Evolutionary conservation across 2,797 vertebrate species (phyloP).

Genomic region (Streptopelia turtur): DNA sequence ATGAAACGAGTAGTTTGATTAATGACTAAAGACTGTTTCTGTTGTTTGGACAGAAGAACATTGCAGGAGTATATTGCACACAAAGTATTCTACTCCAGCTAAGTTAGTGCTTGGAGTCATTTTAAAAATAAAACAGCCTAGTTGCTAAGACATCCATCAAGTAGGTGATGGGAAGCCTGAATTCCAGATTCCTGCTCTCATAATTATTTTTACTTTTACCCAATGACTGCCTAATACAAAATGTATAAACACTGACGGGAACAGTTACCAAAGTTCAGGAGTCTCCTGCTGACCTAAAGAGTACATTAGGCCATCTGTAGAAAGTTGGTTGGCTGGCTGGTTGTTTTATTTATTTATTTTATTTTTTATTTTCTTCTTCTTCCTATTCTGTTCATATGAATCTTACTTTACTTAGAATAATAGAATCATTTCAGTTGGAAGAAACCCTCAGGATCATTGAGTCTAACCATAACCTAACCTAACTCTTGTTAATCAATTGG

Average conservation of each 20-base stretch:
- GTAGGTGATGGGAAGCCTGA: not conserved
- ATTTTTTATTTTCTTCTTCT: not conserved
- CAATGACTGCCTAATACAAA: not conserved
- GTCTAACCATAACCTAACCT: too few relatives aligned
- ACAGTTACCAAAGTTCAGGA: not conserved
- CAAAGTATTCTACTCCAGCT: not conserved
- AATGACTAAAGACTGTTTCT: not conserved
- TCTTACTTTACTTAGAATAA: not conserved
- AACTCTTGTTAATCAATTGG: not conserved
- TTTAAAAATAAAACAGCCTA: slow-evolving; percentile 53
- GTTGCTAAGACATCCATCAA: slow-evolving; percentile 60
- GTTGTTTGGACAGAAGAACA: not conserved
- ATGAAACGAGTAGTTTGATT: not conserved
- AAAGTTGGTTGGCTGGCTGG: not conserved
- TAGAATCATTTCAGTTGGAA: too few relatives aligned
- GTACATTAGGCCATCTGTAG: not conserved
- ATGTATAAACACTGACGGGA: not conserved
- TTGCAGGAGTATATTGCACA: not conserved
- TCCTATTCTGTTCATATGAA: not conserved
- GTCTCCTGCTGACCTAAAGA: not conserved
- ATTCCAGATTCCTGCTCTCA: not conserved
- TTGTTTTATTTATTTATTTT: too few relatives aligned
- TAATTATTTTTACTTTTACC: slow-evolving; percentile 40
- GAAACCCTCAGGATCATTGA: too few relatives aligned
- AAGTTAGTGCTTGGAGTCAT: not conserved